These are phyloP conservation scores for Hipposideros armiger DNA, from an alignment of 2,113 vertebrate species.

Conservation along the genomic window DNA sequence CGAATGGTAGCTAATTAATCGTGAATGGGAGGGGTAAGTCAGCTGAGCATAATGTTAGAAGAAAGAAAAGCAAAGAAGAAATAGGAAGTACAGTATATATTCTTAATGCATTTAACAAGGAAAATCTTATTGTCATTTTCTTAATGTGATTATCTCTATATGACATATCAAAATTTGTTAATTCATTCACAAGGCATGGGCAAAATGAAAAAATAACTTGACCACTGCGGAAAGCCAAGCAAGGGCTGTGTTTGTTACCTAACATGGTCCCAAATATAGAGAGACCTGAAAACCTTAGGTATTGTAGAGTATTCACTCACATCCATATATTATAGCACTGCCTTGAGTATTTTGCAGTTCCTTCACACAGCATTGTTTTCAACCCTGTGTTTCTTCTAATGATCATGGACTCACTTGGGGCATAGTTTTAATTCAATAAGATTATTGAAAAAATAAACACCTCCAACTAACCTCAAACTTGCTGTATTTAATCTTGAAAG, in stretches of 20 bases:
- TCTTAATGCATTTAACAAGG: neutral
- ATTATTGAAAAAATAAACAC: neutral
- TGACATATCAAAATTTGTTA: neutral
- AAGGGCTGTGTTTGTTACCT: neutral
- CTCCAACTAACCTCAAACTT: neutral
- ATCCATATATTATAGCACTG: neutral
- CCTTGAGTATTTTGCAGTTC: neutral
- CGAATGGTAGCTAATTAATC: neutral
- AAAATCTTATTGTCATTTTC: neutral
- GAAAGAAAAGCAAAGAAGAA: neutral
- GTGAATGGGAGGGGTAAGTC: neutral
- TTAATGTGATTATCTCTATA: neutral
- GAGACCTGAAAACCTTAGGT: neutral
- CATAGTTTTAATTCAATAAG: conserved; percentile 39
- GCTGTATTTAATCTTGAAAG: conserved; percentile 51
- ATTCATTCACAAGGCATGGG: neutral
- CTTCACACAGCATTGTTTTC: neutral
- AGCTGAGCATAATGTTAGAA: neutral
- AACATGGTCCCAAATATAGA: neutral
- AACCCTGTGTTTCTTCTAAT: neutral
- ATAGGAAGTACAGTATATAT: neutral
- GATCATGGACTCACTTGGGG: neutral
- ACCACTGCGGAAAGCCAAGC: neutral
- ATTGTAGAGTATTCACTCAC: neutral
- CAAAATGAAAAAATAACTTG: neutral